These are phyloP conservation scores for Temnopleurus reevesii DNA, from an alignment of 53 echinoderm and acorn worm genomes.

Conservation along the genomic window DNA sequence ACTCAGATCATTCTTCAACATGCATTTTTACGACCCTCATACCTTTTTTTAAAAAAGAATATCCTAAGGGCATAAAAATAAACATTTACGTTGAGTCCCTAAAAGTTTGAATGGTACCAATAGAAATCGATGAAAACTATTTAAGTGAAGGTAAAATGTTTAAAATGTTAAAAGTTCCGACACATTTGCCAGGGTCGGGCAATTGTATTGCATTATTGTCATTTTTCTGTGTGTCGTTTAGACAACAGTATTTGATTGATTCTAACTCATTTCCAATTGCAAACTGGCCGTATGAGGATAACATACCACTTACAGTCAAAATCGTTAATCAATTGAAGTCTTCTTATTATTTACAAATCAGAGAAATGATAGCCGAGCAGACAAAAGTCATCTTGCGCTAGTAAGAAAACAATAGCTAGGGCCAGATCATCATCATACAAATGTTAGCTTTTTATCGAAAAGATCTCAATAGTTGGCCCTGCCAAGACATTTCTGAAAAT, in stretches of 20 bases:
- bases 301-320: background rate
- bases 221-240: background rate
- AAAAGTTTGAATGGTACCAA: background rate
- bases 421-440: too few relatives aligned
- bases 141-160: background rate
- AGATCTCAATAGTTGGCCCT: too few relatives aligned
- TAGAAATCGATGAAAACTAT: slow-evolving; percentile 5
- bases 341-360: too few relatives aligned
- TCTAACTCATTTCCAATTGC: background rate
- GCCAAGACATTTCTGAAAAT: too few relatives aligned
- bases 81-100: background rate
- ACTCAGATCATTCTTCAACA: background rate
- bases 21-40: background rate
- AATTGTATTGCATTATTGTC: background rate
- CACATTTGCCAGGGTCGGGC: background rate
- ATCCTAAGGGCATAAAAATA: background rate
- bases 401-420: too few relatives aligned
- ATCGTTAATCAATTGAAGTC: background rate
- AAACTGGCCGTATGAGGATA: background rate
- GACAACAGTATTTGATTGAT: background rate
- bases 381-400: too few relatives aligned
- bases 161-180: background rate
- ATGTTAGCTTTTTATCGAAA: too few relatives aligned
- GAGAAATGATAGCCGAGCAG: too few relatives aligned
- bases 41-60: background rate